Base-by-base conservation (phyloP, 2,888 invertebrate species). In the Anaspis maculata region DNA sequence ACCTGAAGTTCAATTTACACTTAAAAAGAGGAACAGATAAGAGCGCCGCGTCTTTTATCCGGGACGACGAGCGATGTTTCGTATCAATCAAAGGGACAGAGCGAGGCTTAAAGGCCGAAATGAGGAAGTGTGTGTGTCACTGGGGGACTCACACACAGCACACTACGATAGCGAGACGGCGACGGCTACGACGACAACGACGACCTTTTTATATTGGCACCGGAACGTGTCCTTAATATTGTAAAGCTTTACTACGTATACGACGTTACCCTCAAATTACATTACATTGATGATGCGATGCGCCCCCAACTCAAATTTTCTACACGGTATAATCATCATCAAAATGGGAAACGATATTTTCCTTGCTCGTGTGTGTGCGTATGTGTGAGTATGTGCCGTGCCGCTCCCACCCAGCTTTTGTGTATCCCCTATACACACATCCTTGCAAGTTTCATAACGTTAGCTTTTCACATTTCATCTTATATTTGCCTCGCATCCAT, bases 1-100 rank as follows among this genome's bases (percentile, higher is more conserved):
- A 57, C 55, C 52, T 56, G 51, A 49, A 56, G 55, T 57, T 56
- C 55, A 57, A 57, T 59, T 57, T 57, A 49, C 55, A 56, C 55
- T 56, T 54, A 54, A 56, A 56, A 52, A 50, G 49, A 38, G 43
- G 40, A 43, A 46, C 39, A 50, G 52, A 54, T 51, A 53, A 54
- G 50, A 46, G 51, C 42, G 38, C 37, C 44, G 48, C 38, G 39
- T 42, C 46, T 49, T 54, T 54, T 51, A 50, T 51, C 47, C 52
- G 36, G 30, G 37, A 42, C 41, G 43, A 48, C 41, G 44, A 49
- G 44, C 45, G 49, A 50, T 46, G 46, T 41, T 47, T 44, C 48
- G 46, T 46, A 49, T 54, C 54, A 54, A 54, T 52, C 54, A 52
- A 51, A 51, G 42, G 47, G 45, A 43, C 38, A 44, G 44, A 39